Base-by-base conservation (phyloP, 2,888 invertebrate genomes). In the Macrophya alboannulata region DNA sequence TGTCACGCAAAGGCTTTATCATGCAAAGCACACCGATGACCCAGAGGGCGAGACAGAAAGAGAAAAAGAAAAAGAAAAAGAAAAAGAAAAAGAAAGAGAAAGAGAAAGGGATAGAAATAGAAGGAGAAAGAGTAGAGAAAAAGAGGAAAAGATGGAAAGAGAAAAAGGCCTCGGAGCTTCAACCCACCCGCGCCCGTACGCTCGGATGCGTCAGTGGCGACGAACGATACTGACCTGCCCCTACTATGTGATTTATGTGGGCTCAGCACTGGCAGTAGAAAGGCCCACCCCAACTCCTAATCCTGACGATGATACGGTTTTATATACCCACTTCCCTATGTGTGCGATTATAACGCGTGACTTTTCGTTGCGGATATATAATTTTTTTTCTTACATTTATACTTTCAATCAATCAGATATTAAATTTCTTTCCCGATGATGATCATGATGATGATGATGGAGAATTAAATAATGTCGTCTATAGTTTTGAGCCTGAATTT, bases 161-260 rank as follows among this genome's bases (percentile, higher is more conserved):
- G 86, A 86, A 72, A 85, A 40, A 85, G 76, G 65, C 79, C 79
- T 62, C 59, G 15, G 59, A 79, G 79, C 48, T 21, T 79, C 40
- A 12, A 79, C 55, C 59, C 79, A 62, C 55, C 79, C 79, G 31
- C 37, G 12, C 74, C 40, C 79, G 40, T 8, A 79, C 55, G 40
- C 55, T 79, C 43, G 59, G 79, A 62, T 79, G 79, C 79, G 79
- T 79, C 79, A 79, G 79, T 40, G 59, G 59, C 62, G 59, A n/a
- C 40, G 59, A 79, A 59, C 79, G 59, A 59, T 59, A 90, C 92
- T 93, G 93, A 93, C 93, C 93, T 93, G 91, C 90, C 92, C 92
- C 89, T 91, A 91, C 90, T 55, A 77, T 89, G 90, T 92, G 92
- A 92, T 92, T 92, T 92, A 92, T 92, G 91, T 90, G 79, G 48